A percentile compares a stretch with the other conserved stretches of the same genome.
Evolutionary conservation across 64 coral and sea anemone species (phyloP).

Genomic region (Stichodactyla helianthus): DNA sequence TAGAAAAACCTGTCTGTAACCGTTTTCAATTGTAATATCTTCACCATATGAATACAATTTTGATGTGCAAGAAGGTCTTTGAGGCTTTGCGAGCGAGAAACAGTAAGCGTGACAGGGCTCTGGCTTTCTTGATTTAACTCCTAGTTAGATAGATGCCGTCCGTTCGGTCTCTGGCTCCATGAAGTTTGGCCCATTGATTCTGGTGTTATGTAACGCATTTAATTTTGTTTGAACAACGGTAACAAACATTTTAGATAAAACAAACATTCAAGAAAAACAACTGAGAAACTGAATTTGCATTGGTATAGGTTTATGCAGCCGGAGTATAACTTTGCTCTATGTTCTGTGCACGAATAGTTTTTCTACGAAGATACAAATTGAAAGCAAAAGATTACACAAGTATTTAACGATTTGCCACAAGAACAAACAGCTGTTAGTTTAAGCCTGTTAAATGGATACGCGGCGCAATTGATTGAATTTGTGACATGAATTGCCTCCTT

Average conservation of each 20-base stretch:
- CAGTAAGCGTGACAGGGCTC: too few relatives aligned
- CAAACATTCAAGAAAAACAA: neutral
- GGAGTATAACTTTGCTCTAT: too few relatives aligned
- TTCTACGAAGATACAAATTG: too few relatives aligned
- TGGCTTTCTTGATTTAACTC: neutral
- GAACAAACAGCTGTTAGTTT: neutral
- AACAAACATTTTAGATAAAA: neutral
- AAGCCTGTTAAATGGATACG: neutral
- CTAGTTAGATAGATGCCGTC: neutral
- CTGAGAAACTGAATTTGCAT: too few relatives aligned
- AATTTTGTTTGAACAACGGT: neutral
- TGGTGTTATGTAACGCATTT: neutral
- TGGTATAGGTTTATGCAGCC: too few relatives aligned
- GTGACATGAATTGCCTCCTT: neutral
- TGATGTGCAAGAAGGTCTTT: too few relatives aligned
- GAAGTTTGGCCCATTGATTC: neutral
- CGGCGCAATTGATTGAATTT: neutral
- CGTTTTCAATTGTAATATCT: too few relatives aligned
- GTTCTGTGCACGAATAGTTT: too few relatives aligned
- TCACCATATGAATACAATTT: too few relatives aligned
- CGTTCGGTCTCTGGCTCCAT: neutral
- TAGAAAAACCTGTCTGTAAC: too few relatives aligned
- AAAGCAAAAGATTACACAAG: neutral
- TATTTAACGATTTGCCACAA: neutral
- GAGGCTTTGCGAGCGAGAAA: too few relatives aligned